Base-by-base conservation (phyloP, 2,888 invertebrate genomes). In the Pilophorus perplexus region DNA sequence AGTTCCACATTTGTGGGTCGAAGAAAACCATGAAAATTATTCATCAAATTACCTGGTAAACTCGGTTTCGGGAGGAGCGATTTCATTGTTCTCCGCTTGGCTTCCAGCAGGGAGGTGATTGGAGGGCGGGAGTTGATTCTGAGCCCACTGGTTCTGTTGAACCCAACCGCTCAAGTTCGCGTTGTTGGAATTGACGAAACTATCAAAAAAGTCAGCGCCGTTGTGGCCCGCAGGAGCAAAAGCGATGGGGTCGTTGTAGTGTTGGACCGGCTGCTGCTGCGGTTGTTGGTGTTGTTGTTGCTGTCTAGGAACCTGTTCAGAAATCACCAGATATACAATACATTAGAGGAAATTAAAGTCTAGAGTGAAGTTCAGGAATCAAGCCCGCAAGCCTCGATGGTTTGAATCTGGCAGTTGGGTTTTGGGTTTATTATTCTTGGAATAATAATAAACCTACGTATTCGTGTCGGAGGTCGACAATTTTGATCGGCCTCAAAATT, bases 31-130 rank as follows among this genome's bases (percentile, higher is more conserved):
- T 12, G 8, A 46, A 16, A 20, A 12, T 46, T 46, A 4, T 46
- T 12, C 14, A 46, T 50, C 20, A 37, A 23, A 1, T 64, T n/a
- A 64, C 64, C 42, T 50, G 16, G 18, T 48, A 25, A 28, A 54
- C n/a, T 60, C 46, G 10, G 23, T 20, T 54, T 66, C 66, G 18
- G 70, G 70, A 12, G 70, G 70, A 23, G 66, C 65, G 22, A 70
- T 67, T 68, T 70, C 70, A 48, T 67, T 70, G 55, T 70, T 70
- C 57, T 70, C 70, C 20, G 69, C 68, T 28, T 44, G 62, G n/a
- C 28, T 37, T n/a, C 40, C 44, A 2, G 64, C 54, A 1, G 67
- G 50, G 3, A 44, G 60, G 46, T 25, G 44, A 23, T 67, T 54
- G 42, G 42, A 22, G 18, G 46, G 44, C 8, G n/a, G 33, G 16